These are phyloP conservation scores for Drosophila watanabei DNA, from an alignment of 1,140 invertebrate genomes.

Conservation along the genomic window DNA sequence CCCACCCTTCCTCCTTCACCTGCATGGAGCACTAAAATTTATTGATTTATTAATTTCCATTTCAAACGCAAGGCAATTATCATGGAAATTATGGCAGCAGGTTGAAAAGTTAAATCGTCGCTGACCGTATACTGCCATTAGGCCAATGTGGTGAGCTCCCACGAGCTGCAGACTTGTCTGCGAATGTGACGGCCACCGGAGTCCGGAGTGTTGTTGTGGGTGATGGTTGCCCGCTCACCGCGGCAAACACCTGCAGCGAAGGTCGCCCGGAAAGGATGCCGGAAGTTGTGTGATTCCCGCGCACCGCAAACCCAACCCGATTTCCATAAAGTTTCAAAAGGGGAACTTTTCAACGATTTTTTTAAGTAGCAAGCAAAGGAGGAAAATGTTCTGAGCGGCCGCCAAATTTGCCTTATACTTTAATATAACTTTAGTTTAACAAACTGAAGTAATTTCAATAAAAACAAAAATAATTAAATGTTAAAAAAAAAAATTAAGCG, in stretches of 20 bases:
- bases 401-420: not conserved
- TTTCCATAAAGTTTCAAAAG: conserved; percentile 9
- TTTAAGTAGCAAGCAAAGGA: not conserved
- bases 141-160: conserved; percentile 16
- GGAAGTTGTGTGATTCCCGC: conserved; percentile 64
- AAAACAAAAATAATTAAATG: no score
- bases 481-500: not conserved
- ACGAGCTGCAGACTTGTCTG: conserved; percentile 39
- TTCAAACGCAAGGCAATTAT: conserved; percentile 53
- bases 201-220: conserved; percentile 3
- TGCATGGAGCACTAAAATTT: conserved; percentile 44
- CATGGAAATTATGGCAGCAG: conserved; percentile 52
- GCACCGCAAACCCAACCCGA: conserved; percentile 8
- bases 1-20: conserved; percentile 9
- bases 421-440: not conserved
- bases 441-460: not conserved
- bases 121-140: conserved; percentile 27
- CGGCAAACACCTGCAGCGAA: conserved; percentile 31
- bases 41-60: conserved; percentile 63
- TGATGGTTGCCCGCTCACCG: conserved; percentile 11
- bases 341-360: no score
- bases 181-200: no score
- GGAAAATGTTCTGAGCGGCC: not conserved
- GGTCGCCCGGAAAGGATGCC: conserved; percentile 48
- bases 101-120: conserved; percentile 40